phyloP scores from a whole-genome alignment of 1,140 invertebrate species.

The Sminthurides bifidus region DNA sequence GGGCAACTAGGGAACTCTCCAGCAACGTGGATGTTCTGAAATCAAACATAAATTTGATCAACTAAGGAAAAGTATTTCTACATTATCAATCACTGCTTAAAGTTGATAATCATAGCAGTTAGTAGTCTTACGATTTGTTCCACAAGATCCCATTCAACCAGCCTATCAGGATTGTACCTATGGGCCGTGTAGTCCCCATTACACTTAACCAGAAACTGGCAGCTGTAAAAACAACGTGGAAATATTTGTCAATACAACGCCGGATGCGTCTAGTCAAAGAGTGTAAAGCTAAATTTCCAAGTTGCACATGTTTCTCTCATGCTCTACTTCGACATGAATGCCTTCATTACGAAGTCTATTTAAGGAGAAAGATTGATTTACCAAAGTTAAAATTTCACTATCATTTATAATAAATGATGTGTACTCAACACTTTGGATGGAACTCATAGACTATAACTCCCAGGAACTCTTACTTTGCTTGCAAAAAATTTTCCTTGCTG shows the following conservation, averaged over 20 bases:
- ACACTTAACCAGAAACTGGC: conserved; percentile 82
- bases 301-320: no score
- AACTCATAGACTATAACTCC: no score
- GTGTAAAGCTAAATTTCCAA: no score
- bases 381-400: no score
- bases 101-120: neutral
- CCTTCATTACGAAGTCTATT: no score
- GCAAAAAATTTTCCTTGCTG: conserved; percentile 84
- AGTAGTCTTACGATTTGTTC: conserved; percentile 69
- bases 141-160: conserved; percentile 82
- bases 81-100: neutral
- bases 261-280: neutral
- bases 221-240: conserved; percentile 55
- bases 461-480: conserved; percentile 63
- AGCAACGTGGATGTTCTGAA: conserved; percentile 10
- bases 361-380: no score
- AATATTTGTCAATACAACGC: neutral
- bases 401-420: no score
- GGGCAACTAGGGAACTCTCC: conserved; percentile 66
- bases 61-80: neutral
- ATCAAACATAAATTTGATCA: neutral
- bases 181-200: conserved; percentile 63
- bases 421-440: no score
- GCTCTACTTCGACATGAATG: no score
- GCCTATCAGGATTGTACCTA: conserved; percentile 66